Evolutionary conservation across 23 tunicate genomes (phyloP).

Genomic region (Halocynthia roretzi): DNA sequence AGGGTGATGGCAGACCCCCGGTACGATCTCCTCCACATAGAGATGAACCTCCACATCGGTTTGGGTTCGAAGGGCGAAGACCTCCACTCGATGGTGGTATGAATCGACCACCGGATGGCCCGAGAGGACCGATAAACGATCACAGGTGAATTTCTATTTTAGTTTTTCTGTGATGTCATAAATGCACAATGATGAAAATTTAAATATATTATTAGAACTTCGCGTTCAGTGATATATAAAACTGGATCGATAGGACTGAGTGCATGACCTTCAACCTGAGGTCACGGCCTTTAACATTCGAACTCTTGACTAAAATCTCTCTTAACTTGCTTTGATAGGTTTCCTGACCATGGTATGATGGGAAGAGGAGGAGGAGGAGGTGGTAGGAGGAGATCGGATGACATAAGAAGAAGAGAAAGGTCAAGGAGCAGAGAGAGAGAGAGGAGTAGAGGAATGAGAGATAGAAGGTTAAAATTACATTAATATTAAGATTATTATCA

Average conservation of each 20-base stretch:
- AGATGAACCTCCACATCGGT: constrained; percentile 15
- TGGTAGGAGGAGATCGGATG: neutral
- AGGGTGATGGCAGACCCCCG: constrained; percentile 10
- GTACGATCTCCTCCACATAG: constrained; percentile 12
- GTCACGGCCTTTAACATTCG: too few relatives aligned
- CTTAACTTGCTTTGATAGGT: neutral
- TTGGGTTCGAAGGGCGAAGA: constrained; percentile 25
- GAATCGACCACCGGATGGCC: constrained; percentile 31
- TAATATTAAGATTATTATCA: too few relatives aligned
- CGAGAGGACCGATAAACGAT: neutral
- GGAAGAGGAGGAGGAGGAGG: constrained; percentile 26
- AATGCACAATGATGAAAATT: too few relatives aligned
- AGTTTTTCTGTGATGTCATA: too few relatives aligned
- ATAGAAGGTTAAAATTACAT: neutral
- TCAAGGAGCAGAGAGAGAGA: constrained; percentile 6
- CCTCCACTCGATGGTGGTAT: constrained; percentile 13
- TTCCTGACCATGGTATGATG: constrained; percentile 21
- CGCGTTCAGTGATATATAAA: too few relatives aligned
- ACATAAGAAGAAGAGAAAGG: neutral
- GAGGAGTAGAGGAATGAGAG: constrained; percentile 5
- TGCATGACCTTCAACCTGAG: too few relatives aligned
- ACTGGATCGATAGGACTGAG: too few relatives aligned
- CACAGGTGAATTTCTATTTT: too few relatives aligned
- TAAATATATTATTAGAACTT: too few relatives aligned
- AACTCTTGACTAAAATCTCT: too few relatives aligned